A percentile compares a stretch with the other conserved stretches of the same genome.
Evolutionary conservation across 2,113 vertebrate species (phyloP).

Genomic region (Gopherus evgoodei): DNA sequence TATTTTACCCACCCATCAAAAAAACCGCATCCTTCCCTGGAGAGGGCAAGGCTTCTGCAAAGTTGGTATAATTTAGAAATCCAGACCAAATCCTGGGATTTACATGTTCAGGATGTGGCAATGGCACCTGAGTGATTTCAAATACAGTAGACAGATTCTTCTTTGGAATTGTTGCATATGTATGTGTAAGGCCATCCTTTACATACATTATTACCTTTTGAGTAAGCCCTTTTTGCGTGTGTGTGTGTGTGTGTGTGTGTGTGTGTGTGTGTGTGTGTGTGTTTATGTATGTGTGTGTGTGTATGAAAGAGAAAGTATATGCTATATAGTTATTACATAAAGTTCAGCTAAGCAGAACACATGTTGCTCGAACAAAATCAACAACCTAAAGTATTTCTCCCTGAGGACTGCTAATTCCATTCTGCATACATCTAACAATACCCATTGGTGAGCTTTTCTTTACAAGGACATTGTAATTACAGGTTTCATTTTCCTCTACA

Average conservation of each 20-base stretch:
- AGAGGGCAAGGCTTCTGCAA: background rate
- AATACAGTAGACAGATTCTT: background rate
- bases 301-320: background rate
- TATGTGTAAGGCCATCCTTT: background rate
- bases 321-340: background rate
- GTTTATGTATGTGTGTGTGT: background rate
- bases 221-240: background rate
- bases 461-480: background rate
- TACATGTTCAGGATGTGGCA: background rate
- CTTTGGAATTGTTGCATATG: background rate
- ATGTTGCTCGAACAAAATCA: background rate
- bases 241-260: background rate
- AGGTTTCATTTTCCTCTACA: background rate
- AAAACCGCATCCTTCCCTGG: background rate
- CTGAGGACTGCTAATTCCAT: background rate
- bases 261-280: too few species aligned
- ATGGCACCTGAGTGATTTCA: background rate
- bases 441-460: background rate
- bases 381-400: background rate
- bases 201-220: background rate
- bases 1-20: background rate
- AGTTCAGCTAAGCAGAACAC: background rate
- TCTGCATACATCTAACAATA: background rate
- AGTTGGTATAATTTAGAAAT: too few species aligned
- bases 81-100: background rate